Conservation (phyloP, 1,140 invertebrate genomes). For the Sinonovacula constricta region DNA sequence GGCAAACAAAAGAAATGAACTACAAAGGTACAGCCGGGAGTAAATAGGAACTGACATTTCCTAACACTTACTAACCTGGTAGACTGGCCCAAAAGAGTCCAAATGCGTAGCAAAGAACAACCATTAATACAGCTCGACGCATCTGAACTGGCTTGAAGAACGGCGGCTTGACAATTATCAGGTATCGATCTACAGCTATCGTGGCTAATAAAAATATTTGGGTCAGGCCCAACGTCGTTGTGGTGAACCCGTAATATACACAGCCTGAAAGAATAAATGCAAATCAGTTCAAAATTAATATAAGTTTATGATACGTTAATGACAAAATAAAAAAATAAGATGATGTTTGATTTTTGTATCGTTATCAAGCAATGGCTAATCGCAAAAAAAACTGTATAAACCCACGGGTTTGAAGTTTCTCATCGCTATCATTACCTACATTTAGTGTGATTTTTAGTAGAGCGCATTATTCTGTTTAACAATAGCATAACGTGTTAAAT, state of each 20-base stretch:
- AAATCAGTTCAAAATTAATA: not conserved
- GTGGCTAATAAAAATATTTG: conserved; percentile 22
- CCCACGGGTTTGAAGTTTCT: too few relatives aligned
- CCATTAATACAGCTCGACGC: not conserved
- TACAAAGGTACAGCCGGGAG: too few relatives aligned
- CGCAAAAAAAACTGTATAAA: too few relatives aligned
- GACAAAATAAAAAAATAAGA: too few relatives aligned
- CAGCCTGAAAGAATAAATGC: conserved; percentile 6
- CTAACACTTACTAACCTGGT: conserved; percentile 14
- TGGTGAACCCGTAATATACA: conserved; percentile 26
- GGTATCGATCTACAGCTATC: conserved; percentile 22
- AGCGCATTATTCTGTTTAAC: too few relatives aligned
- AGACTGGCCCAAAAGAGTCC: conserved; percentile 14
- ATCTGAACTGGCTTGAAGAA: not conserved
- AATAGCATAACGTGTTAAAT: too few relatives aligned
- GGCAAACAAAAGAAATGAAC: too few relatives aligned
- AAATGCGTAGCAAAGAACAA: conserved; percentile 4
- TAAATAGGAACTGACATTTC: too few relatives aligned
- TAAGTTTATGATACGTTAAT: not conserved
- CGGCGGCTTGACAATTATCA: conserved; percentile 13
- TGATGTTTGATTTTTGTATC: too few relatives aligned
- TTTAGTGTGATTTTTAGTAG: too few relatives aligned
- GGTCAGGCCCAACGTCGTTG: conserved; percentile 12
- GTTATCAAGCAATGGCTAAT: too few relatives aligned
- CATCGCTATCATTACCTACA: too few relatives aligned